Percentiles rank a stretch among this genome's conserved stretches.
Evolutionary conservation across 2,113 vertebrate genomes (phyloP).

Genomic region (Sigmodon hispidus): DNA sequence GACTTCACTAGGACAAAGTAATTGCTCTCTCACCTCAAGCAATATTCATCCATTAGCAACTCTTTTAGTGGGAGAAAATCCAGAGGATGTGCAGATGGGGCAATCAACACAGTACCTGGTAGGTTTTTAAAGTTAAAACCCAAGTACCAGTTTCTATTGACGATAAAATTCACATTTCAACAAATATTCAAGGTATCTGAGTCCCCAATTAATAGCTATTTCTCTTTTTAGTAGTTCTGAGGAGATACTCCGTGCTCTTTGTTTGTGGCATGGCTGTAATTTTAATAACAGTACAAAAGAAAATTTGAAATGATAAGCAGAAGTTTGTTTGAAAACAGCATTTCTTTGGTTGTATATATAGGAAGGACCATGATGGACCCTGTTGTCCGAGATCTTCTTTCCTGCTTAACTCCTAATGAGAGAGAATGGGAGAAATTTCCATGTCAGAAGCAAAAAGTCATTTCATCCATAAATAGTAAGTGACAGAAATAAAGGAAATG

Average conservation of each 20-base stretch:
- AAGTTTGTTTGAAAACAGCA: background rate
- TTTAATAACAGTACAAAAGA: background rate
- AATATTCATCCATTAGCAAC: background rate
- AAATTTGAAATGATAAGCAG: background rate
- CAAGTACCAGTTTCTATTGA: background rate
- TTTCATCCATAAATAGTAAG: background rate
- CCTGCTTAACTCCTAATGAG: background rate
- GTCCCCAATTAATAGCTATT: background rate
- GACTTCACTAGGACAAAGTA: background rate
- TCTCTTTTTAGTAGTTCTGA: background rate
- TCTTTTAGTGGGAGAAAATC: background rate
- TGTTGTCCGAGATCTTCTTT: background rate
- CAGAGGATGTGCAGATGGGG: background rate
- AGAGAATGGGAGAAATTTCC: background rate
- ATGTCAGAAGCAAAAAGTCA: background rate
- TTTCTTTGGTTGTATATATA: background rate
- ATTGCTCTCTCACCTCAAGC: background rate
- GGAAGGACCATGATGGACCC: rapidly evolving
- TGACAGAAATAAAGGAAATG: background rate
- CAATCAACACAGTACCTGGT: background rate
- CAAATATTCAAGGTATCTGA: background rate
- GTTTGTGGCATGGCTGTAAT: background rate
- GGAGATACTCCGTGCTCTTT: background rate
- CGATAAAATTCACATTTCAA: background rate
- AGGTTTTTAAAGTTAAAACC: background rate